Evolutionary conservation across 2,888 invertebrate species (phyloP).

Genomic region (Rambutsinella grinnellia): DNA sequence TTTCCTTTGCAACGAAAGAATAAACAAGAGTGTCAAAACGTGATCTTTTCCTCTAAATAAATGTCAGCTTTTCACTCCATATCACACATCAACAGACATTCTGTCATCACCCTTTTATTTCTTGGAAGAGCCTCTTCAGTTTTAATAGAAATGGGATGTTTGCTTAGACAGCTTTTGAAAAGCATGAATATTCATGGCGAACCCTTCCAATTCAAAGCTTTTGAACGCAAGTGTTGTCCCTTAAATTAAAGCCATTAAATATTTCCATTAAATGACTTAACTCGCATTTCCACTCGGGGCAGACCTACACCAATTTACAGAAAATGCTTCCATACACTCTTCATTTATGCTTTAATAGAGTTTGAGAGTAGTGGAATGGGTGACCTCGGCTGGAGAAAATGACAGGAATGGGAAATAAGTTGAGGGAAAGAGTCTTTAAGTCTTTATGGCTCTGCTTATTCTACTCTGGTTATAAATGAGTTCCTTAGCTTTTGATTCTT

Average conservation of each 20-base stretch:
- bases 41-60: slow-evolving; percentile 26
- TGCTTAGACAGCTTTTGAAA: too few species aligned
- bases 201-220: background rate
- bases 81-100: background rate
- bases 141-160: too few species aligned
- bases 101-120: background rate
- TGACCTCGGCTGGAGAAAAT: too few species aligned
- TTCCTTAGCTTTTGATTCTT: too few species aligned
- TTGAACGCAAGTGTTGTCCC: slow-evolving; percentile 34
- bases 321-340: background rate
- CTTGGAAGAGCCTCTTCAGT: background rate
- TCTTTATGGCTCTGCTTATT: too few species aligned
- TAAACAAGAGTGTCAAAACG: slow-evolving; percentile 42
- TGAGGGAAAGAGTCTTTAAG: too few species aligned
- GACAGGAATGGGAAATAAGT: too few species aligned
- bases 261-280: slow-evolving; percentile 58
- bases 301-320: background rate
- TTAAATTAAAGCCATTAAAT: slow-evolving; percentile 46
- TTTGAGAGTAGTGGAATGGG: too few species aligned
- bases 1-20: background rate
- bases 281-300: slow-evolving; percentile 41
- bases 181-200: slow-evolving; percentile 51
- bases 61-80: slow-evolving; percentile 3
- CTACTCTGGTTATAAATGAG: too few species aligned
- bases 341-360: too few species aligned